Percentiles rank a stretch among this genome's conserved stretches.
Conservation (phyloP, 1,140 invertebrate species). For the Bombus huntii region DNA sequence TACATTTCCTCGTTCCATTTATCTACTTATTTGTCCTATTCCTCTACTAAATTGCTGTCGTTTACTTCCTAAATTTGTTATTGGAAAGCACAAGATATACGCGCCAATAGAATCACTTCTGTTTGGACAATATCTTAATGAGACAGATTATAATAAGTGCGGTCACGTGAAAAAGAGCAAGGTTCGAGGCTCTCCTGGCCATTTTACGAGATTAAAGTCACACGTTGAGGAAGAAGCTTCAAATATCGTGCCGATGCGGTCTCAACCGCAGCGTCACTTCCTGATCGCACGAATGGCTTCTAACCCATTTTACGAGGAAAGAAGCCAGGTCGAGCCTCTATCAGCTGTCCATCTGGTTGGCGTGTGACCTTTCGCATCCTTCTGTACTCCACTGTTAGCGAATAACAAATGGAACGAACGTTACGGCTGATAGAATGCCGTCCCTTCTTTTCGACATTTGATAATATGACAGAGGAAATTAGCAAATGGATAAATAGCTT, state of each 20-base stretch:
- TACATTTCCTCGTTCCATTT: too few relatives aligned
- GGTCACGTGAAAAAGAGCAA: slow-evolving; percentile 24
- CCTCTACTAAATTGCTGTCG: too few relatives aligned
- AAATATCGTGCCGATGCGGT: slow-evolving; percentile 43
- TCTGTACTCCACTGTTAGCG: slow-evolving; percentile 16
- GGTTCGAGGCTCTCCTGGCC: neutral
- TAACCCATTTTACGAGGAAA: slow-evolving; percentile 67
- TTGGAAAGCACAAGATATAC: too few relatives aligned
- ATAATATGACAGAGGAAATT: neutral
- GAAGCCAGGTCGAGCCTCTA: slow-evolving; percentile 65
- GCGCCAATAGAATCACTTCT: neutral
- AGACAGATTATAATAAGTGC: neutral
- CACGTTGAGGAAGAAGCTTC: slow-evolving; percentile 21
- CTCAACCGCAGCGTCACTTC: slow-evolving; percentile 56
- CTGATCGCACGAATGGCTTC: slow-evolving; percentile 53
- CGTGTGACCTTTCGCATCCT: slow-evolving; percentile 72
- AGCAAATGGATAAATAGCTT: neutral
- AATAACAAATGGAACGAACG: slow-evolving; percentile 50
- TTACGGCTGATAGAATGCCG: slow-evolving; percentile 24
- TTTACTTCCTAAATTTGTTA: too few relatives aligned
- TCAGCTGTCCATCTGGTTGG: slow-evolving; percentile 73
- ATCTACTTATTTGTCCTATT: too few relatives aligned
- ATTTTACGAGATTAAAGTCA: slow-evolving; percentile 14
- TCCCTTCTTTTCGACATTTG: slow-evolving; percentile 20
- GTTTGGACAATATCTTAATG: neutral